These are phyloP conservation scores for Gymnopithys bicolor DNA, from an alignment of 2,797 vertebrate genomes.

Conservation along the genomic window DNA sequence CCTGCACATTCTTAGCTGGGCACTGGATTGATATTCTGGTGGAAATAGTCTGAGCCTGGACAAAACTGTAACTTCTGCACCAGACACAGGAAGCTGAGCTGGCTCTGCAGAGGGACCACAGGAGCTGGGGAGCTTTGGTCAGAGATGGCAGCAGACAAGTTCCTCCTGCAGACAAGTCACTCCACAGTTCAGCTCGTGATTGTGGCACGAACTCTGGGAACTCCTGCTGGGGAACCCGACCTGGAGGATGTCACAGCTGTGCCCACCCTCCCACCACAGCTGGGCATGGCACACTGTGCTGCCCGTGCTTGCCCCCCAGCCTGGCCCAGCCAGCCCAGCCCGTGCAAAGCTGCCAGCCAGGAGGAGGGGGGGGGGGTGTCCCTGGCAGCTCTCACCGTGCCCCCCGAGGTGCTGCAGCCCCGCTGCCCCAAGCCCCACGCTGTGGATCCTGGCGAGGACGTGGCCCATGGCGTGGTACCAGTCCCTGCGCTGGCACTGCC, in stretches of 20 bases:
- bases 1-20: background rate
- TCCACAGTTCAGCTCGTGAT: too few species aligned
- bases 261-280: background rate
- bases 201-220: background rate
- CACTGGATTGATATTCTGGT: background rate
- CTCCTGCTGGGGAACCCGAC: background rate
- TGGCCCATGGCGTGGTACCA: conserved; percentile 78
- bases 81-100: background rate
- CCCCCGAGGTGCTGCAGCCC: conserved; percentile 72
- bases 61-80: background rate
- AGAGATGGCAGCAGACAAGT: background rate
- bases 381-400: conserved; percentile 59
- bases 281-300: background rate
- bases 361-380: background rate
- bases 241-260: background rate
- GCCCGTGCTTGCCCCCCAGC: background rate
- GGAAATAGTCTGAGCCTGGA: background rate
- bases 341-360: background rate
- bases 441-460: conserved; percentile 81
- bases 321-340: background rate
- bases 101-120: background rate
- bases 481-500: conserved; percentile 51
- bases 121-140: background rate
- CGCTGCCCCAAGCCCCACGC: conserved; percentile 60
- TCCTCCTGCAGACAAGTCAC: background rate